Base-by-base conservation (phyloP, 2,797 vertebrate genomes). In the Sylvia borin region DNA sequence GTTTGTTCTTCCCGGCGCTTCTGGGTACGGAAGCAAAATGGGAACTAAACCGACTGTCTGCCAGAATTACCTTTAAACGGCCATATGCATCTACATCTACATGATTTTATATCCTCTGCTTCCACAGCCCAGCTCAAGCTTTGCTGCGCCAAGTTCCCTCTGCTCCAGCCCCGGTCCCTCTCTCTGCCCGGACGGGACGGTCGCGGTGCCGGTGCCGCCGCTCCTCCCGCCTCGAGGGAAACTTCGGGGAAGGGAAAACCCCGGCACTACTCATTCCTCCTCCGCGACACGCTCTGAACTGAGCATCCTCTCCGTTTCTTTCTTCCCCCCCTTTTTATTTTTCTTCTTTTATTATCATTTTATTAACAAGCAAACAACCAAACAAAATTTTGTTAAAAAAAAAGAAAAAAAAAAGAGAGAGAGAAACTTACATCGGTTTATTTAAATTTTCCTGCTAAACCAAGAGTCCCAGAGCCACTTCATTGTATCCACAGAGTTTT, bases 401-500 rank as follows among this genome's bases (percentile, higher is more conserved):
- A 36, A 36, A 36, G 10, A 36, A 36, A 36, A 36, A 36, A 36
- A 36, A 36, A 18, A 22, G 31, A 9, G 17, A 74, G 17, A 58
- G 12, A 74, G 21, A 62, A 82, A 97, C 96, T 97, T 95, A 97
- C 95, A 93, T 96, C 16, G 92, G 47, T 64, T 91, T 95, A 87
- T 88, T 92, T 92, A 86, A 74, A 88, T 94, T 90, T 91, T 93
- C 88, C 92, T 71, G 95, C 93, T 86, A 95, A 71, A 67, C 95
- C 96, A 87, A 85, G 96, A 82, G 84, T 91, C 87, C 85, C 93
- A 88, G 88, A 91, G 92, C 83, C 95, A 92, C 85, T 73, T 79
- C 90, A 80, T 85, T 91, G 95, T 95, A 91, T 96, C 88, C 91
- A 95, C 86, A 87, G 95, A 95, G 94, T 90, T 92, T 90, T 81